Base-by-base conservation (phyloP, 2,888 invertebrate genomes). In the Microctonus aethiopoides region DNA sequence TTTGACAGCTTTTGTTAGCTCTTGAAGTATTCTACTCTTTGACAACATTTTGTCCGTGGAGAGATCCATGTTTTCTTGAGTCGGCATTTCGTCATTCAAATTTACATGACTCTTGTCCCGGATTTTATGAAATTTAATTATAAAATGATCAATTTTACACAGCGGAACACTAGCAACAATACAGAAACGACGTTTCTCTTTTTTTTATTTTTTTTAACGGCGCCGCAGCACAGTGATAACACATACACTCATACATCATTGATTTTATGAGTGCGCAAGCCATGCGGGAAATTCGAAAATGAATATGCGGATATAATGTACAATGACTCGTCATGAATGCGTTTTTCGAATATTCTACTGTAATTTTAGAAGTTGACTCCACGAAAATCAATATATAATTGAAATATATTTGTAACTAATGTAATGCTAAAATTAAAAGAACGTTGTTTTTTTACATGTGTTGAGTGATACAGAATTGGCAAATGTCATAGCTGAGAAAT, bases 1-100 rank as follows among this genome's bases (percentile, higher is more conserved):
- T 78, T 87, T 87, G 78, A 87, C 86, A 72, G 87, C 86, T 76
- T 87, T 86, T 62, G 86, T 87, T 41, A 87, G 79, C 75, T 87
- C 86, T 71, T 85, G 83, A 54, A 87, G 80, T 64, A 87, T 86
- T 75, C 84, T 80, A 34, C 80, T 81, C 73, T 87, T 87, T 52
- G 86, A 86, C 51, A 86, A 79, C 57, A 86, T 80, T 72, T 85
- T 86, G 79, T 86, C 86, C 61, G 86, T 86, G 78, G 84, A 85
- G 63, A 85, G 82, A 75, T 86, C 83, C 81, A 82, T 83, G 64
- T 84, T 81, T 67, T 83, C 83, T 67, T 79, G 79, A n/a, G 81
- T 79, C 59, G 84, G 85, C 86, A 85, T 85, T 54, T 73, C 77
- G 74, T 65, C 29, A 13, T 67, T n/a, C 26, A 61, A 64, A 71